Evolutionary conservation across 1,140 invertebrate species (phyloP), one percentile per base, ranked within the genome.

Genomic region (Amphibalanus amphitrite): DNA sequence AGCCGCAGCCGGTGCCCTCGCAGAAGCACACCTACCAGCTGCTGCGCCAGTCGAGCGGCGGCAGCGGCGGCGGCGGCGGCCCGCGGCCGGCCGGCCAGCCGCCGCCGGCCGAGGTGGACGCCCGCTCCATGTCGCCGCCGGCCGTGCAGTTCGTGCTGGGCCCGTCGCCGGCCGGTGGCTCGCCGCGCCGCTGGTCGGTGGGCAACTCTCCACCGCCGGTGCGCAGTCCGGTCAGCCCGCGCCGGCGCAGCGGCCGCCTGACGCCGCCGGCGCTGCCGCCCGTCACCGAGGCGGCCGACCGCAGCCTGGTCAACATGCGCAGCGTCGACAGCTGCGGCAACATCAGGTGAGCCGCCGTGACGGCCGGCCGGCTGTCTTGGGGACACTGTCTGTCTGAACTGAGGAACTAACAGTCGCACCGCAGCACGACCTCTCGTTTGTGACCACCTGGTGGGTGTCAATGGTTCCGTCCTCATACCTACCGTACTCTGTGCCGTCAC

Each of bases 1-100:
- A 79, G 70, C 80, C 80, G 1, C 80, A 81, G 28, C 79, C 80
- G 25, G 80, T 81, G 0, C 81, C 80, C 0, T 77, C 78, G 3
- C 79, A 80, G 71, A 77, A 77, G 28, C 73, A 77, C 70, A 77
- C 76, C 8, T 80, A 77, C 67, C 72, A 77, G 38, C 74, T 67
- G 65, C 65, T 67, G 65, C 28, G 65, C 3, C 47, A 59, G 47
- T 59, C 47, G 47, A 59, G 47, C 17, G 47, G 47, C 47, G 17
- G 47, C 47, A 20, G 47, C 47, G 20, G 47, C 20, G 17, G 6
- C 6, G 6, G 6, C 17, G 47, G 6, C 47, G 47, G 47, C 47
- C 1, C 47, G 47, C 13, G 13, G 47, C 13, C 47, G 6, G 47
- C 47, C 47, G 17, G 13, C 47, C 13, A 23, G 13, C 47, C 47